Percentiles rank a stretch among this genome's conserved stretches.
These are phyloP conservation scores for Prunella strophiata DNA, from an alignment of 2,797 vertebrate species.

Conservation along the genomic window DNA sequence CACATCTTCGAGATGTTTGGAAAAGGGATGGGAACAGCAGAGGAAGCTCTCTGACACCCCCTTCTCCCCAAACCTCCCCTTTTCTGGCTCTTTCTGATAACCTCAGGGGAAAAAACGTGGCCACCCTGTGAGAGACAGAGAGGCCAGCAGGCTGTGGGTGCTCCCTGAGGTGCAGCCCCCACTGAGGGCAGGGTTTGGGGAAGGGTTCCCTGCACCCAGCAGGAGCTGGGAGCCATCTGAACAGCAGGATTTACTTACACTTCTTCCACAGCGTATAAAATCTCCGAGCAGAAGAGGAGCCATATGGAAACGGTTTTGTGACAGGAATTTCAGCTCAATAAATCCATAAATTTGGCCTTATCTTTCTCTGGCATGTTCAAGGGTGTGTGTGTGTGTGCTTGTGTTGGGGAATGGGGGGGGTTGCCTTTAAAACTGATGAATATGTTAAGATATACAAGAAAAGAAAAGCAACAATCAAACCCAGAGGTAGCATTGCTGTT, in stretches of 20 bases:
- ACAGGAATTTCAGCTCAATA: slow-evolving; percentile 51
- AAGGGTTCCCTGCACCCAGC: background rate
- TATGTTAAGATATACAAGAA: background rate
- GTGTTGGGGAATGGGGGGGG: background rate
- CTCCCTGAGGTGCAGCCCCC: background rate
- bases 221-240: slow-evolving; percentile 23
- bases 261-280: slow-evolving; percentile 40
- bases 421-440: slow-evolving; percentile 17
- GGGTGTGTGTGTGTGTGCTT: background rate
- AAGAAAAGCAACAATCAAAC: background rate
- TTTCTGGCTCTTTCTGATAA: background rate
- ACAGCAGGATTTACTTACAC: slow-evolving; percentile 55
- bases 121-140: rapidly evolving
- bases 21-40: rapidly evolving
- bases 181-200: background rate
- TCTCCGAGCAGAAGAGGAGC: slow-evolving; percentile 24
- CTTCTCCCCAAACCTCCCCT: background rate
- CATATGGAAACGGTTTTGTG: slow-evolving; percentile 51
- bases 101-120: rapidly evolving
- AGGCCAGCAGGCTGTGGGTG: background rate
- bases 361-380: slow-evolving; percentile 30
- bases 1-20: rapidly evolving
- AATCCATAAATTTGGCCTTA: slow-evolving; percentile 50
- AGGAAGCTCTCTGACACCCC: background rate
- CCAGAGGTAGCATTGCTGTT: background rate